Base-by-base conservation (phyloP, 2,113 vertebrate genomes). In the Cyphomyrus discorhynchus region DNA sequence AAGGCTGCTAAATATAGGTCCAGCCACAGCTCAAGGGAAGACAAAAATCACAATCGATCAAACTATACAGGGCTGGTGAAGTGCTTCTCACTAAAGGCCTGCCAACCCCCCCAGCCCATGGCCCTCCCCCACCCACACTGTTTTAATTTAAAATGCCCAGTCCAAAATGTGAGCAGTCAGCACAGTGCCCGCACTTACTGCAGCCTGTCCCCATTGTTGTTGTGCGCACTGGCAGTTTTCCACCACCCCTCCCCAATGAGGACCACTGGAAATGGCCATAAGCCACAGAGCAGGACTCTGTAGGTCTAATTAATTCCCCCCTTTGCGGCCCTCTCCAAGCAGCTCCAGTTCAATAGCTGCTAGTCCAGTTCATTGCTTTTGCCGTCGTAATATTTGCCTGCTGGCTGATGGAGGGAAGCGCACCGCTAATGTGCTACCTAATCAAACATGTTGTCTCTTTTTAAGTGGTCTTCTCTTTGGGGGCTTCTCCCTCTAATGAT, bases 371-470 rank as follows among this genome's bases (percentile, higher is more conserved):
- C 49, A 58, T 62, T 19, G 50, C 39, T 53, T 62, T 52, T 88
- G 21, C 87, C 15, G 13, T 80, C 17, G 50, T 84, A 89, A 56
- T 84, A 56, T 89, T 89, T 89, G 47, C 88, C 52, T 83, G 49
- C 47, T 83, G 88, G 88, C 80, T 42, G 52, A n/a, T 42, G 39
- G 47, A 46, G 53, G 50, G 88, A 50, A 62, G 9, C 45, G 7
- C 19, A 9, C 45, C 49, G 21, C 17, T 49, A 49, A 70, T 50
- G 39, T 70, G 58, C 83, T 86, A 86, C 17, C 83, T 74, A 90
- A 86, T 86, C 84, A 86, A 62, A 90, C 83, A 31, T 90, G 82
- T 86, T 90, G 82, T 90, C 45, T 90, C 62, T n/a, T 1, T 70
- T 89, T 70, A 66, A 90, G 83, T 70, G 83, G n/a, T 74, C 83